These are phyloP conservation scores for Scytalopus superciliaris DNA, from an alignment of 2,113 vertebrate genomes.

Conservation along the genomic window DNA sequence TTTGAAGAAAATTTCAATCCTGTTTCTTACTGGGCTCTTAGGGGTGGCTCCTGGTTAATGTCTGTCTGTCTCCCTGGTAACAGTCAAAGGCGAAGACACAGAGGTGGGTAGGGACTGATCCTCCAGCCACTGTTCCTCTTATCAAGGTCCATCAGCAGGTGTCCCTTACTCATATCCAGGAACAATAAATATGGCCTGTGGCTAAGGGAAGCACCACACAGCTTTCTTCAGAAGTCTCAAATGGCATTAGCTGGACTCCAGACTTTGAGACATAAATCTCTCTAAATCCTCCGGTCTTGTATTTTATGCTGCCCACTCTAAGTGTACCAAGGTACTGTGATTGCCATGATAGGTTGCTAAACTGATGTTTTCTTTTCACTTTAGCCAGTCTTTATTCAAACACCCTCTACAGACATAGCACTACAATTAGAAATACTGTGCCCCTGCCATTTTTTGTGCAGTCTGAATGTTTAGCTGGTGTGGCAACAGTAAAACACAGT, in stretches of 20 bases:
- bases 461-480: not conserved
- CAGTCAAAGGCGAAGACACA: conserved; percentile 2
- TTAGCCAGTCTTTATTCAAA: not conserved
- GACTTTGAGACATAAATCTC: not conserved
- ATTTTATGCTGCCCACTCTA: not conserved
- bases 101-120: not conserved
- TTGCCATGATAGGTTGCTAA: not conserved
- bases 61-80: conserved; percentile 52
- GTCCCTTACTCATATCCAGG: conserved; percentile 5
- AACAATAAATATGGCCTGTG: conserved; percentile 19
- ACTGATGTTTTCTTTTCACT: not conserved
- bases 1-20: conserved; percentile 46
- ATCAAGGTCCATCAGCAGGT: conserved; percentile 57
- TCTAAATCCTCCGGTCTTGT: not conserved
- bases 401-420: not conserved
- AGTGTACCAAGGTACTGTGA: not conserved
- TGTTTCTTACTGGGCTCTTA: not conserved
- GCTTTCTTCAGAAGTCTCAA: conserved; percentile 11
- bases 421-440: not conserved
- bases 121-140: not conserved
- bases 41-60: conserved; percentile 56
- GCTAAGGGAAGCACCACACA: not conserved
- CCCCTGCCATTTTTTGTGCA: not conserved
- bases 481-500: not conserved
- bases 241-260: not conserved